Conservation (phyloP, 1,140 invertebrate species). For the Drosophila repletoides region DNA sequence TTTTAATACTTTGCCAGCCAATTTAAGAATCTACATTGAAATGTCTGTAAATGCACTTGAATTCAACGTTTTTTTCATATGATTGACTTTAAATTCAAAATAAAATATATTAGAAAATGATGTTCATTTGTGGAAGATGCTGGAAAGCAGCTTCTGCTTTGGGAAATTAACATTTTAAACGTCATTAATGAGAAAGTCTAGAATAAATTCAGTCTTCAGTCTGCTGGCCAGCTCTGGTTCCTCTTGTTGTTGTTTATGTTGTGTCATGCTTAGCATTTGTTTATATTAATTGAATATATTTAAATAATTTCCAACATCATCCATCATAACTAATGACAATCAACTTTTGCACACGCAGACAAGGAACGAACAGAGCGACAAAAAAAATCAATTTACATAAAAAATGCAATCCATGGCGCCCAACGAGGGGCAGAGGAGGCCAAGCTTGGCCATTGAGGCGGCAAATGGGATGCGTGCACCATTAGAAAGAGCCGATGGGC, state of each 20-base stretch:
- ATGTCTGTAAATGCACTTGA: too few relatives aligned
- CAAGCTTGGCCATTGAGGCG: slow-evolving; percentile 65
- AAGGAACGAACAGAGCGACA: not conserved
- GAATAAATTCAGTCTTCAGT: not conserved
- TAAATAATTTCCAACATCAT: slow-evolving; percentile 72
- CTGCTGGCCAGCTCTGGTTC: too few relatives aligned
- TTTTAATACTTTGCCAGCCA: too few relatives aligned
- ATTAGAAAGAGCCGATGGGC: slow-evolving; percentile 56
- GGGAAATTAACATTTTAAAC: too few relatives aligned
- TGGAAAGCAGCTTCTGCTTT: too few relatives aligned
- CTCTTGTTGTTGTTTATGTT: slow-evolving; percentile 48
- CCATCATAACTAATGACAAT: slow-evolving; percentile 73
- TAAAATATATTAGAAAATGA: too few relatives aligned
- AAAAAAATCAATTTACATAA: slow-evolving; percentile 78
- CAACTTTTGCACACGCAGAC: slow-evolving; percentile 22
- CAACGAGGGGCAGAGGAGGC: slow-evolving; percentile 16
- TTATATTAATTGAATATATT: slow-evolving; percentile 77
- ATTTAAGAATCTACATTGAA: too few relatives aligned
- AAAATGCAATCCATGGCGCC: slow-evolving; percentile 76
- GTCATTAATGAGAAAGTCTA: not conserved
- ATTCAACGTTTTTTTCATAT: too few relatives aligned
- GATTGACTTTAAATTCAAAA: too few relatives aligned
- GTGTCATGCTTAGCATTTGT: slow-evolving; percentile 40
- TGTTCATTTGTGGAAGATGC: too few relatives aligned
- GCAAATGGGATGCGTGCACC: slow-evolving; percentile 71